These are phyloP conservation scores for Pristionchus entomophagus DNA, from an alignment of 2,888 invertebrate species.

Conservation along the genomic window DNA sequence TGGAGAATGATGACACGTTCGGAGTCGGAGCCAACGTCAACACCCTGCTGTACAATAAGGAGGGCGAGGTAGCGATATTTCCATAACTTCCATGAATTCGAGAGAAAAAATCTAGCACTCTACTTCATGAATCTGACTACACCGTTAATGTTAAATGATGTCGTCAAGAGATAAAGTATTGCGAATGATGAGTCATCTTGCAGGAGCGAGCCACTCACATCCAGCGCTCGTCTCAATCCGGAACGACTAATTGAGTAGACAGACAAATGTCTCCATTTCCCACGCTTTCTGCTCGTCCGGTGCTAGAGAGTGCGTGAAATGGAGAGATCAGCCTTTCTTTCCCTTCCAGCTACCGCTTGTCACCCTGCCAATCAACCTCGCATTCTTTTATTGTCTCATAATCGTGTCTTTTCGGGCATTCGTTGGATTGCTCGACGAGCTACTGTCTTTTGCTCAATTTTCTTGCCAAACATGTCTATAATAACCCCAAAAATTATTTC, in stretches of 20 bases:
- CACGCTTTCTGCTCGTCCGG: not conserved
- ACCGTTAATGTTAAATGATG: not conserved
- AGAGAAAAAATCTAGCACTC: not conserved
- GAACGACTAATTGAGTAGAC: not conserved
- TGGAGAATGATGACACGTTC: conserved; percentile 70
- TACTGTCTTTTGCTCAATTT: not conserved
- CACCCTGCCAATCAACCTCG: not conserved
- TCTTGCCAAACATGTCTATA: not conserved
- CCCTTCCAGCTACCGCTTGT: not conserved
- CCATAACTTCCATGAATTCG: not conserved
- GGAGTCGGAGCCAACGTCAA: conserved; percentile 71
- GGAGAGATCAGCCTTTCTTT: not conserved
- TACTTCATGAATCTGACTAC: not conserved
- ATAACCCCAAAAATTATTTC: not conserved
- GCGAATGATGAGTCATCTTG: too few relatives aligned
- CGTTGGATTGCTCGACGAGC: not conserved
- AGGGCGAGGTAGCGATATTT: conserved; percentile 64
- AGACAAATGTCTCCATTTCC: not conserved
- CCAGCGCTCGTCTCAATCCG: conserved; percentile 66
- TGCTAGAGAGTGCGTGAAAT: not conserved
- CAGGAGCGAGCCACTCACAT: conserved; percentile 74
- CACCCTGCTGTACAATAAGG: conserved; percentile 71
- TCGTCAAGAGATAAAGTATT: too few relatives aligned
- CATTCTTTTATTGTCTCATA: not conserved
- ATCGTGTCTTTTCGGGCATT: not conserved